These are phyloP conservation scores for Tarsius wallacei DNA, from an alignment of 2,797 vertebrate species.

Conservation along the genomic window DNA sequence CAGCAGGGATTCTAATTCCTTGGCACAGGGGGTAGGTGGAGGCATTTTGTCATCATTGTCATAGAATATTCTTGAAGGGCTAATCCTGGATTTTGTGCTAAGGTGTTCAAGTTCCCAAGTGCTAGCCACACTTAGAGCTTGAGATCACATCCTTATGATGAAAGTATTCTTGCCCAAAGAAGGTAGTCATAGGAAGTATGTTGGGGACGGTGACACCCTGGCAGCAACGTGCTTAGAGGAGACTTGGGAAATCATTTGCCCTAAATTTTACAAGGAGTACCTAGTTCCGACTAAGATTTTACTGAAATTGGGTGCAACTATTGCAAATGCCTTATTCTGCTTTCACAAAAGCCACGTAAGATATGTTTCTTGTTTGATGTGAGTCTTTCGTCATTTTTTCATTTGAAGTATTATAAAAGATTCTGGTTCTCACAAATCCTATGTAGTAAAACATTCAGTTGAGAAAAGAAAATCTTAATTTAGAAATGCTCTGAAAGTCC, in stretches of 20 bases:
- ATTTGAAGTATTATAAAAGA: not conserved
- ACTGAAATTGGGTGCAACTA: conserved; percentile 30
- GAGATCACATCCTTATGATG: conserved; percentile 3
- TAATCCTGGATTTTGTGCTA: not conserved
- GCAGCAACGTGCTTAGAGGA: not conserved
- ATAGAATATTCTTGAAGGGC: conserved; percentile 3
- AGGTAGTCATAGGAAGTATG: not conserved
- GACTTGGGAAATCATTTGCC: not conserved
- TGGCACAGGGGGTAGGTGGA: not conserved
- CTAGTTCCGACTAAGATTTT: not conserved
- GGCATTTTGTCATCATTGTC: not conserved
- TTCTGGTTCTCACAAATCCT: conserved; percentile 34
- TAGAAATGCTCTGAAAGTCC: conserved; percentile 37
- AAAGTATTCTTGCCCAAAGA: conserved; percentile 1
- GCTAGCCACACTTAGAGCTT: not conserved
- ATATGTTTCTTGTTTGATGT: not conserved
- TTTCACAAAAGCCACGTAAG: conserved; percentile 4
- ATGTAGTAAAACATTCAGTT: not conserved
- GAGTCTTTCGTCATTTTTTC: conserved; percentile 14
- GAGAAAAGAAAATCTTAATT: not conserved
- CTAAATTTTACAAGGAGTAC: conserved; percentile 48
- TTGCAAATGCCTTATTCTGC: not conserved
- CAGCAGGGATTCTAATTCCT: not conserved
- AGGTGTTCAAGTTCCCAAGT: conserved; percentile 52
- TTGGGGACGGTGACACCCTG: conserved; percentile 1